Conservation (phyloP, 2,888 invertebrate species). For the Drosophila eohydei region DNA sequence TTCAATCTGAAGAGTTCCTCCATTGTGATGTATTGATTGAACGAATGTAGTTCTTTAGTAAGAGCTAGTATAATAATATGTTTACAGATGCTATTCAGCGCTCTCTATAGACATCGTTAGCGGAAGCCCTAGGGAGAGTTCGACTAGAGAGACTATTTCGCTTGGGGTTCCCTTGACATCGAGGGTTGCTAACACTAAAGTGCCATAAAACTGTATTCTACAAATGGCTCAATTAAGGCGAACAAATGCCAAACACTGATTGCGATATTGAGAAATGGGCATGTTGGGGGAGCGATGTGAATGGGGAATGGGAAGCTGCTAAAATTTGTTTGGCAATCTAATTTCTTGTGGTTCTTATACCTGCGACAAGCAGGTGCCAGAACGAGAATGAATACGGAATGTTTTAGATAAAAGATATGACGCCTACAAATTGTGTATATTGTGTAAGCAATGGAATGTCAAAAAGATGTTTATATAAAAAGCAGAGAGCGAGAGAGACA, state of each 20-base stretch:
- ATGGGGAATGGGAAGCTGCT: conserved; percentile 2
- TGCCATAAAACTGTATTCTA: conserved; percentile 41
- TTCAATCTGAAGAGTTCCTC: too few relatives aligned
- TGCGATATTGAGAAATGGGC: conserved; percentile 45
- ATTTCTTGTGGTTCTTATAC: conserved; percentile 13
- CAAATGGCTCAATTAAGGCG: conserved; percentile 64
- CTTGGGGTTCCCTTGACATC: not conserved
- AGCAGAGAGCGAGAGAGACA: not conserved
- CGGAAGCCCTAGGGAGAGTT: conserved; percentile 17
- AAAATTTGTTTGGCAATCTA: conserved; percentile 24
- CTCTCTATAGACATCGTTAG: conserved; percentile 30
- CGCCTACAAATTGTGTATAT: conserved; percentile 61
- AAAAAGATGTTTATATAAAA: conserved; percentile 16
- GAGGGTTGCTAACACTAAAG: conserved; percentile 33
- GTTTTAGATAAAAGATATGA: conserved; percentile 58
- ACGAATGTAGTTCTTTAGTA: too few relatives aligned
- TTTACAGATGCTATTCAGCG: conserved; percentile 13
- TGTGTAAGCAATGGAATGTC: conserved; percentile 41
- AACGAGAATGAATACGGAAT: conserved; percentile 25
- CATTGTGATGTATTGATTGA: too few relatives aligned
- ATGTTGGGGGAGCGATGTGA: not conserved
- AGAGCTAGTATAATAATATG: conserved; percentile 15
- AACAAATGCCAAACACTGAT: conserved; percentile 42
- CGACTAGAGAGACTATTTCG: conserved; percentile 1
- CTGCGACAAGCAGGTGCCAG: conserved; percentile 61